Evolutionary conservation across 2,797 vertebrate genomes (phyloP).

Genomic region (Paedocypris micromegethes): DNA sequence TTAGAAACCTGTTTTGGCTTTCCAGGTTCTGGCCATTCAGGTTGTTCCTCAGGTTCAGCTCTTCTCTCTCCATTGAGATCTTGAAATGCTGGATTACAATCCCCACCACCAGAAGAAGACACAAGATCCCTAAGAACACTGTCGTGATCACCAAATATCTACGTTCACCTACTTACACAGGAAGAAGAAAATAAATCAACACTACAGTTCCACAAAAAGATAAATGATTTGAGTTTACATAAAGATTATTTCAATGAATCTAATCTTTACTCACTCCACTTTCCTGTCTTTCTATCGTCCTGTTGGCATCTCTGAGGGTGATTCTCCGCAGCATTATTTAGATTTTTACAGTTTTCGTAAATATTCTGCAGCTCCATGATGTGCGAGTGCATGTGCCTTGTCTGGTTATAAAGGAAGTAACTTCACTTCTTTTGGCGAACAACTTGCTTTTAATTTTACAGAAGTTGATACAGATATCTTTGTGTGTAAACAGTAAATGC

Average conservation of each 20-base stretch:
- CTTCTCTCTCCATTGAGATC: no score
- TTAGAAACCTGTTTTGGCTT: no score
- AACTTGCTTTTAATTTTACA: no score
- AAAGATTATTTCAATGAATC: background rate
- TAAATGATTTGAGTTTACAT: background rate
- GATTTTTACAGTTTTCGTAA: background rate
- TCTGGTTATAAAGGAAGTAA: background rate
- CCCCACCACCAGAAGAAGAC: background rate
- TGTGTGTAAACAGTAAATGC: no score
- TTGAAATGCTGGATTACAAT: background rate
- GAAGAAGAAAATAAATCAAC: background rate
- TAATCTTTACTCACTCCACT: background rate
- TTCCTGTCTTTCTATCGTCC: background rate
- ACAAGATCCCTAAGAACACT: background rate
- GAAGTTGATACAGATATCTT: no score
- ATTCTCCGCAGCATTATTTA: rapidly evolving
- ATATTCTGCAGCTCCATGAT: background rate
- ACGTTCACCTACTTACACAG: background rate
- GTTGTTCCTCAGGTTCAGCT: no score
- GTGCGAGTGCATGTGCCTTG: background rate
- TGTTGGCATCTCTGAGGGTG: background rate
- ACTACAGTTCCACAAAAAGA: background rate
- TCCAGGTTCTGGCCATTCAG: no score
- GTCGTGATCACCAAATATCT: background rate
- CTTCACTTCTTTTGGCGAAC: background rate